Percentiles rank a stretch among this genome's conserved stretches.
phyloP scores from a whole-genome alignment of 2,888 invertebrate genomes.

The Drosophila acutilabella region DNA sequence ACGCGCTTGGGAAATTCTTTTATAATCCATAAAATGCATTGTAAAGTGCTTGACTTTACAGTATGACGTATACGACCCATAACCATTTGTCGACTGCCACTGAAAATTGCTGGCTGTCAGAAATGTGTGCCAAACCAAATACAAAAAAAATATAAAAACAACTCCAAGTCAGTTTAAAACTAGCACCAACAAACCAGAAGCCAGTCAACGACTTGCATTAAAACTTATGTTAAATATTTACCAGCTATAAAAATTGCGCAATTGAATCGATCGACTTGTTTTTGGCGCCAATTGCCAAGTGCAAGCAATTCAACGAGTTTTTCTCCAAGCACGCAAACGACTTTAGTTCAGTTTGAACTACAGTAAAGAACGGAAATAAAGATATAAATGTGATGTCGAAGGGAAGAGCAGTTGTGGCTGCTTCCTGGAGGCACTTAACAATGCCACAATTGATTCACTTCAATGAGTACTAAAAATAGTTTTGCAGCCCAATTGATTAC shows the following conservation, averaged over 20 bases:
- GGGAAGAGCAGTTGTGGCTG: conserved; percentile 6
- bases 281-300: conserved; percentile 27
- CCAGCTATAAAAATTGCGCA: conserved; percentile 23
- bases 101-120: conserved; percentile 22
- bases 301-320: conserved; percentile 32
- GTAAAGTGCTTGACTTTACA: conserved; percentile 28
- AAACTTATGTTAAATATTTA: conserved; percentile 20
- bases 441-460: conserved; percentile 15
- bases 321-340: background rate
- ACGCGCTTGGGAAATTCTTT: conserved; percentile 69
- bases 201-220: conserved; percentile 13
- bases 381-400: background rate
- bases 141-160: conserved; percentile 31
- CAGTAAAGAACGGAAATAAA: conserved; percentile 16
- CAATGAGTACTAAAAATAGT: conserved; percentile 11
- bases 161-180: conserved; percentile 17
- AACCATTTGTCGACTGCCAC: conserved; percentile 7
- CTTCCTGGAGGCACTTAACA: conserved; percentile 14
- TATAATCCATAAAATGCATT: conserved; percentile 45
- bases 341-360: background rate
- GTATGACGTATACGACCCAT: conserved; percentile 67
- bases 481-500: conserved; percentile 3
- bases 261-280: conserved; percentile 44
- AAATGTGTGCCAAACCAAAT: conserved; percentile 64
- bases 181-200: conserved; percentile 13